phyloP scores from a whole-genome alignment of 1,140 invertebrate genomes.

The Heliconius hermathena region DNA sequence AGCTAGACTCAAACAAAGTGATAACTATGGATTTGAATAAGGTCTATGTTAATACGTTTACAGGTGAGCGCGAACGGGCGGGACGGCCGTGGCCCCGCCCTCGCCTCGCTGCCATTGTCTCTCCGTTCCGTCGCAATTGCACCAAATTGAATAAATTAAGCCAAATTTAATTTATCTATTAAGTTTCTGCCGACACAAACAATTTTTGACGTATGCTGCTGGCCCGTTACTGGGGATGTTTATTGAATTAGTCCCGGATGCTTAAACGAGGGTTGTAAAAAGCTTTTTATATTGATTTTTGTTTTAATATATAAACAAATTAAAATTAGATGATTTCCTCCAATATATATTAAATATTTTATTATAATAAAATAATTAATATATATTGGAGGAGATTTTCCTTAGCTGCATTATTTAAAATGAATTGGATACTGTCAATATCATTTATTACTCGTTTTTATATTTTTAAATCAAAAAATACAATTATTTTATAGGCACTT shows the following conservation, averaged over 20 bases:
- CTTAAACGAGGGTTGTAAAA: constrained; percentile 54
- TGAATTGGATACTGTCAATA: too few species aligned
- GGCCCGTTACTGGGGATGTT: constrained; percentile 64
- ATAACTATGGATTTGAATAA: constrained; percentile 8
- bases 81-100: constrained; percentile 60
- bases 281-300: constrained; percentile 71
- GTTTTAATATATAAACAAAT: constrained; percentile 32
- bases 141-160: constrained; percentile 79
- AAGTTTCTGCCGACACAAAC: constrained; percentile 70
- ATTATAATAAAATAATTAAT: neutral
- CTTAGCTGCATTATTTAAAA: too few species aligned
- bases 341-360: too few species aligned
- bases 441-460: too few species aligned
- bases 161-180: constrained; percentile 78
- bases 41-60: constrained; percentile 50
- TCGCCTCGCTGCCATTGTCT: constrained; percentile 64
- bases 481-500: too few species aligned
- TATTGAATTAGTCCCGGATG: constrained; percentile 70
- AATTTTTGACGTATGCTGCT: constrained; percentile 68
- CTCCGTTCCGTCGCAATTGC: constrained; percentile 38
- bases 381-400: too few species aligned
- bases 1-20: neutral
- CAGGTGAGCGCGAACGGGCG: constrained; percentile 62
- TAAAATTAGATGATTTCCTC: neutral
- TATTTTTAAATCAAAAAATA: too few species aligned